These are phyloP conservation scores for Bombycilla garrulus DNA, from an alignment of 2,113 vertebrate species.

Conservation along the genomic window DNA sequence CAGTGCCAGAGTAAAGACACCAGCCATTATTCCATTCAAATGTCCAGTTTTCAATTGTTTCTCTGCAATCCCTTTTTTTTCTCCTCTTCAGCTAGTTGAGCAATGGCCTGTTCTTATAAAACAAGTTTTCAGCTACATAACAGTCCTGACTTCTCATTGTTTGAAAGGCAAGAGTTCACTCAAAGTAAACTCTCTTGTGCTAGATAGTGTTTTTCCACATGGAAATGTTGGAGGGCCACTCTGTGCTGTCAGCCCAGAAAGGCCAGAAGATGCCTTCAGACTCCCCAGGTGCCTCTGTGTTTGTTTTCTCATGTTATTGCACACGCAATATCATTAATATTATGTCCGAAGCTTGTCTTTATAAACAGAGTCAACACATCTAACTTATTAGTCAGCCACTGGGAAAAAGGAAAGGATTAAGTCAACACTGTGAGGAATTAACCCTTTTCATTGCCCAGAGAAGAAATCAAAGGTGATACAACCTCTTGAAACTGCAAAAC, in stretches of 20 bases:
- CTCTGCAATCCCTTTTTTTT: not conserved
- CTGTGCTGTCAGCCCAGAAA: not conserved
- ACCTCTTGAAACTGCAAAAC: not conserved
- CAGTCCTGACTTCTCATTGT: conserved; percentile 32
- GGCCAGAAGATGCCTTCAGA: conserved; percentile 46
- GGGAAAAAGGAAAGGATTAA: conserved; percentile 28
- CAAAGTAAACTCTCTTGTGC: conserved; percentile 32
- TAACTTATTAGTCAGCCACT: conserved; percentile 17
- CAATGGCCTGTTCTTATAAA: not conserved
- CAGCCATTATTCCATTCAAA: not conserved
- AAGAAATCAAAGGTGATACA: not conserved
- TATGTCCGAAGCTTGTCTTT: conserved; percentile 3
- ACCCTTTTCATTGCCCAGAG: conserved; percentile 15
- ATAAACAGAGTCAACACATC: not conserved
- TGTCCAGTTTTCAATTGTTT: not conserved
- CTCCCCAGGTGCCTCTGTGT: conserved; percentile 34
- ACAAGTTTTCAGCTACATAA: not conserved
- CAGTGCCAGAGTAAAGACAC: not conserved
- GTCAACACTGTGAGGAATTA: conserved; percentile 30
- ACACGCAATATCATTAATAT: conserved; percentile 27
- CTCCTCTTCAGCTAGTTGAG: not conserved
- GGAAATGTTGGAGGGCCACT: conserved; percentile 10
- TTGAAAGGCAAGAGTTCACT: conserved; percentile 45
- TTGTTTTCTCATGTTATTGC: conserved; percentile 38
- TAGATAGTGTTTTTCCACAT: conserved; percentile 4